These are phyloP conservation scores for Sminthurinus aureus DNA, from an alignment of 2,888 invertebrate genomes.

Conservation along the genomic window DNA sequence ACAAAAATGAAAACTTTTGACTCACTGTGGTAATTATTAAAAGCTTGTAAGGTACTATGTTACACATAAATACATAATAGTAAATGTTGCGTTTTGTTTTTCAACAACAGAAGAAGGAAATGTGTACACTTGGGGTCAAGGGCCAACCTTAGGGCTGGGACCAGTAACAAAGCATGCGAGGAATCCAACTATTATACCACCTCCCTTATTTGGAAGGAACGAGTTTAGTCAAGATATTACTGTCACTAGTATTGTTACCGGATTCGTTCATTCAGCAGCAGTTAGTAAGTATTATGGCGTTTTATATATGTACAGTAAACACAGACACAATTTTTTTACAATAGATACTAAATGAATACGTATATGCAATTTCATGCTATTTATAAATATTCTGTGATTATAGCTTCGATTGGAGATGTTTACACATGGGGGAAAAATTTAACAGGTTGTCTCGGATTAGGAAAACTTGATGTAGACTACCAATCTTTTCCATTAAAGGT, in stretches of 20 bases:
- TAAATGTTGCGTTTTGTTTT: constrained; percentile 48
- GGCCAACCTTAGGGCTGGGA: constrained; percentile 84
- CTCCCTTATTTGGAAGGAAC: constrained; percentile 83
- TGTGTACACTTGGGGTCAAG: constrained; percentile 94
- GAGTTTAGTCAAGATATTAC: constrained; percentile 76
- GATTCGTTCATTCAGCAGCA: constrained; percentile 81
- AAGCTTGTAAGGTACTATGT: background rate
- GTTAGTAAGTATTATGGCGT: no score
- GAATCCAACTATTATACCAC: constrained; percentile 77
- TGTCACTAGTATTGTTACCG: constrained; percentile 74
- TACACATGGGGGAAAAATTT: constrained; percentile 93
- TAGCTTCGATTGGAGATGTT: constrained; percentile 83
- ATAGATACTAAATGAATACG: no score
- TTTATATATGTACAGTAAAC: no score
- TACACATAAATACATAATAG: background rate
- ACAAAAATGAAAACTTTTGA: no score
- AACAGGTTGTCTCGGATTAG: constrained; percentile 83
- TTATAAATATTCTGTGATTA: no score
- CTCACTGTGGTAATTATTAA: no score
- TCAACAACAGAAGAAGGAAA: constrained; percentile 74
- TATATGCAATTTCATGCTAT: no score
- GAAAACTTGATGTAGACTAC: constrained; percentile 66
- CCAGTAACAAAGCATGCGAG: constrained; percentile 75
- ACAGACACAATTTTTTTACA: no score
- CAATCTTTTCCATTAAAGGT: constrained; percentile 55